Percentiles rank a stretch among this genome's conserved stretches.
These are phyloP conservation scores for Drosophila busckii DNA, from an alignment of 1,140 invertebrate species.

Conservation along the genomic window DNA sequence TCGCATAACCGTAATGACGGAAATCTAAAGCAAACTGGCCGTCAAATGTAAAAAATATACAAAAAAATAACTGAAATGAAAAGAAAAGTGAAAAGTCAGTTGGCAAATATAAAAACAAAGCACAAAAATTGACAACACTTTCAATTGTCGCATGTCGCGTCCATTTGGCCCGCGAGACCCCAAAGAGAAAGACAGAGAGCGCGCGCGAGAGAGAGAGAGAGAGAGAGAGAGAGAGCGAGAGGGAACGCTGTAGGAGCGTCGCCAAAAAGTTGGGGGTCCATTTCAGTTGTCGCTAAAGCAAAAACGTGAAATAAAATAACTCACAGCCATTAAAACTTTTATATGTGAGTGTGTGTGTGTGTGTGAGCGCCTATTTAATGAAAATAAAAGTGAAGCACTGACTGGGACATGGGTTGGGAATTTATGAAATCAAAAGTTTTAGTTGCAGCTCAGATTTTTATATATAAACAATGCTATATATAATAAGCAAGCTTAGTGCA, in stretches of 20 bases:
- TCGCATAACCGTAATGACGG: constrained; percentile 47
- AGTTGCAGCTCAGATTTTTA: no score
- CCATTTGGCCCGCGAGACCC: constrained; percentile 15
- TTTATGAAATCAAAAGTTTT: no score
- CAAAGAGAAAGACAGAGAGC: no score
- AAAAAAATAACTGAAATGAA: not conserved
- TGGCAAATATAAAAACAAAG: constrained; percentile 14
- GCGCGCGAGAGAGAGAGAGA: no score
- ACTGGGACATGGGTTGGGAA: constrained; percentile 15
- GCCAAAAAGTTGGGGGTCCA: no score
- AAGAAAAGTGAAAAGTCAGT: constrained; percentile 20
- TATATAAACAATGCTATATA: no score
- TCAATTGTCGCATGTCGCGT: constrained; percentile 40
- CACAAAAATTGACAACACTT: constrained; percentile 36
- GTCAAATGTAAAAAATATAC: constrained; percentile 18
- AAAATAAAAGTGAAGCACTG: constrained; percentile 42
- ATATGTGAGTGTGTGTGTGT: not conserved
- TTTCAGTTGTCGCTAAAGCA: constrained; percentile 10
- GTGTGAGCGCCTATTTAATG: constrained; percentile 18
- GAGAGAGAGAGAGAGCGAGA: no score
- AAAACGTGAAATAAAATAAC: not conserved
- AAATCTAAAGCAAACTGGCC: constrained; percentile 36
- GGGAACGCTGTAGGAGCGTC: no score
- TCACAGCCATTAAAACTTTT: constrained; percentile 1
- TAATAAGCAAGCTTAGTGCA: no score